These are phyloP conservation scores for Rhagophthalmus giganteus DNA, from an alignment of 2,888 invertebrate genomes.

Conservation along the genomic window DNA sequence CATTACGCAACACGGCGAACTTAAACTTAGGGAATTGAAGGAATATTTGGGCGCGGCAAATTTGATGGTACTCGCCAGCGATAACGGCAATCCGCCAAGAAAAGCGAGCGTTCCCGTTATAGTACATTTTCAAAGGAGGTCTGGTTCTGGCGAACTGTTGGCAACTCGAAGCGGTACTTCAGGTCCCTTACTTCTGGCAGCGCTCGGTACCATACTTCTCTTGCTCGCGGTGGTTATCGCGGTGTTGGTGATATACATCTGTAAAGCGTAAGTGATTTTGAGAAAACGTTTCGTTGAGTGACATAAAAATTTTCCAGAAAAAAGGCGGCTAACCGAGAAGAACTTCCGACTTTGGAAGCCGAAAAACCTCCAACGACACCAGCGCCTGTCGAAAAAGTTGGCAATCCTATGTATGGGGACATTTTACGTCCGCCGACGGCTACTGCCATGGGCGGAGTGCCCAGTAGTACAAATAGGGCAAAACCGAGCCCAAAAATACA, in stretches of 20 bases:
- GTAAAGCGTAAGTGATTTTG: constrained; percentile 64
- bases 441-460: constrained; percentile 51
- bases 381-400: constrained; percentile 41
- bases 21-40: constrained; percentile 59
- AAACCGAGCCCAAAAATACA: constrained; percentile 56
- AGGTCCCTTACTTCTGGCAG: constrained; percentile 57
- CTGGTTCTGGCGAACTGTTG: constrained; percentile 45
- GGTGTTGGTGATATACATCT: constrained; percentile 76
- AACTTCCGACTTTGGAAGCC: constrained; percentile 40
- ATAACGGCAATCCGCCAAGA: constrained; percentile 82
- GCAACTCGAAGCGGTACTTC: constrained; percentile 41
- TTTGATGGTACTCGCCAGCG: constrained; percentile 72
- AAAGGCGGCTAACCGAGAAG: constrained; percentile 32
- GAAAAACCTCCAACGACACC: constrained; percentile 47
- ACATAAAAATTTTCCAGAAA: constrained; percentile 17
- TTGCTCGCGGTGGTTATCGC: constrained; percentile 75
- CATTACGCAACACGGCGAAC: constrained; percentile 67
- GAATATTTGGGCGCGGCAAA: constrained; percentile 28
- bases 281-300: too few species aligned
- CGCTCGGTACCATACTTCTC: constrained; percentile 72
- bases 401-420: constrained; percentile 51
- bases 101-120: constrained; percentile 72
- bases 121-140: constrained; percentile 62
- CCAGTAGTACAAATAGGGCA: constrained; percentile 53
- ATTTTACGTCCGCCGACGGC: constrained; percentile 52